Percentiles rank a stretch among this genome's conserved stretches.
phyloP scores from a whole-genome alignment of 53 echinoderm and acorn worm genomes.

The Antedon mediterranea region DNA sequence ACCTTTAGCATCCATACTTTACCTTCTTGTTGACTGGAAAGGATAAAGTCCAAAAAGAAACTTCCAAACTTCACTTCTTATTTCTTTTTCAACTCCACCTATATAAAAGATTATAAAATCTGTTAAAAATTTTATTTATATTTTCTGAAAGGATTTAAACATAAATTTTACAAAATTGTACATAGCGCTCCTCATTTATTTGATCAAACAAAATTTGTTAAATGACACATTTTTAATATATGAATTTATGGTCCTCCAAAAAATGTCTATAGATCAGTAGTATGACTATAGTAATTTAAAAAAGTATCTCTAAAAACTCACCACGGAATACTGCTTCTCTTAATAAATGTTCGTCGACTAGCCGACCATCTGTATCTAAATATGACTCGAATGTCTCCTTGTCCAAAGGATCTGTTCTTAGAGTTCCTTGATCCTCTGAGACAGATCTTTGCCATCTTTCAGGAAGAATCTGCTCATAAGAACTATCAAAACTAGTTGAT shows the following conservation, averaged over 20 bases:
- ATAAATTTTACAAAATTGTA: too few relatives aligned
- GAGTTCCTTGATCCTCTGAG: constrained; percentile 32
- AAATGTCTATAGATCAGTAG: too few relatives aligned
- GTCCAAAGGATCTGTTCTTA: constrained; percentile 45
- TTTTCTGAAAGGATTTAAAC: too few relatives aligned
- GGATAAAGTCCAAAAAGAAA: constrained; percentile 92
- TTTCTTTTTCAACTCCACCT: constrained; percentile 76
- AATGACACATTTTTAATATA: too few relatives aligned
- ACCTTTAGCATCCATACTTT: neutral
- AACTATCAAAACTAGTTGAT: constrained; percentile 77
- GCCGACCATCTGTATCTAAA: constrained; percentile 74
- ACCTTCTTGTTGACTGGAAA: constrained; percentile 91
- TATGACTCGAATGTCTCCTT: constrained; percentile 58
- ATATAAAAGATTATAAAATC: neutral
- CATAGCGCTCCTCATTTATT: too few relatives aligned
- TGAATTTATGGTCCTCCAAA: too few relatives aligned
- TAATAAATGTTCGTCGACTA: constrained; percentile 82
- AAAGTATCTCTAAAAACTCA: too few relatives aligned
- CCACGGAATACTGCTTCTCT: constrained; percentile 89
- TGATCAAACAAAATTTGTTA: too few relatives aligned
- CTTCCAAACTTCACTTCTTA: constrained; percentile 82
- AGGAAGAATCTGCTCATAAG: constrained; percentile 83
- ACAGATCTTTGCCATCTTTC: constrained; percentile 46
- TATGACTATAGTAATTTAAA: too few relatives aligned
- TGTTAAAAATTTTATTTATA: too few relatives aligned